Conservation (phyloP, 2,888 invertebrate genomes). For the Volucella zonaria region DNA sequence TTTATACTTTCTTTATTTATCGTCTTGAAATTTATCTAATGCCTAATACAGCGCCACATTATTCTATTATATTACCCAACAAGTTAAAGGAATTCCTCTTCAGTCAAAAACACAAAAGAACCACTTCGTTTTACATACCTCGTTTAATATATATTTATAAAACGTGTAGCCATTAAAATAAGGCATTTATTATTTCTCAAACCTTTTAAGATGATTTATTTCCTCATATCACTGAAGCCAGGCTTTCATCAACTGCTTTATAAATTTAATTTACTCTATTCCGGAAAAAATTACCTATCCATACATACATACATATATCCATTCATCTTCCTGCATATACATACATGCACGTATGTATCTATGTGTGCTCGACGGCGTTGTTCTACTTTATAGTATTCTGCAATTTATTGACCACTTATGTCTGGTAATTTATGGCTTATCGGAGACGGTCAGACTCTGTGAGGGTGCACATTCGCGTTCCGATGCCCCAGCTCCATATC, state of each 20-base stretch:
- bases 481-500: background rate
- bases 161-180: constrained; percentile 3
- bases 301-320: too few relatives aligned
- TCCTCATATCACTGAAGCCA: constrained; percentile 27
- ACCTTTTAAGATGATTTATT: constrained; percentile 35
- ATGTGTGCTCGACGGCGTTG: too few relatives aligned
- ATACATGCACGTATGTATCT: too few relatives aligned
- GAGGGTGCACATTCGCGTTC: constrained; percentile 9
- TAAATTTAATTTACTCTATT: constrained; percentile 50
- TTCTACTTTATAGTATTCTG: background rate
- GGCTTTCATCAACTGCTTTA: constrained; percentile 35
- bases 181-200: background rate
- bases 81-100: too few relatives aligned
- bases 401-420: constrained; percentile 56
- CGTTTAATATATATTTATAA: background rate
- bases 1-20: too few relatives aligned
- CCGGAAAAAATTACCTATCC: background rate
- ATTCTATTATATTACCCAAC: too few relatives aligned
- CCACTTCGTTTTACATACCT: background rate
- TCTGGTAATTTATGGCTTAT: constrained; percentile 54
- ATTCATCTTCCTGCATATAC: too few relatives aligned
- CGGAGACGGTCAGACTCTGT: constrained; percentile 41
- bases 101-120: too few relatives aligned
- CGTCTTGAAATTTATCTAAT: too few relatives aligned
- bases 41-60: too few relatives aligned